Conservation (phyloP, 2,113 vertebrate species). For the Lophius piscatorius region DNA sequence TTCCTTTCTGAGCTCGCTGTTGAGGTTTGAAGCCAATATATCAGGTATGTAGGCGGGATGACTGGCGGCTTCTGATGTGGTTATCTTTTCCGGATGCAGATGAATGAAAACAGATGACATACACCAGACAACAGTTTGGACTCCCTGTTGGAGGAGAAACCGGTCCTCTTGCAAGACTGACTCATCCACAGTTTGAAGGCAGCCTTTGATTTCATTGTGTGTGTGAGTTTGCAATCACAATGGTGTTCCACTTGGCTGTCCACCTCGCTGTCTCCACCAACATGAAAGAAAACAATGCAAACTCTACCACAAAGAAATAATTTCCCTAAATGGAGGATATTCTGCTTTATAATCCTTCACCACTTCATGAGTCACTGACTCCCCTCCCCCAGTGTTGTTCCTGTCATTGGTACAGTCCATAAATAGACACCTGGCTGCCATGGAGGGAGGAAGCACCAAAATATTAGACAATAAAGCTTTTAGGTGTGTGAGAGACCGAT, state of each 20-base stretch:
- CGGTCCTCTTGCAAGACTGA: conserved; percentile 46
- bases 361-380: conserved; percentile 65
- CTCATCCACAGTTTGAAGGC: conserved; percentile 55
- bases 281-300: conserved; percentile 35
- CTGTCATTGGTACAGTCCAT: conserved; percentile 62
- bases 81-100: conserved; percentile 26
- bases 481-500: conserved; percentile 28
- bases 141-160: conserved; percentile 45
- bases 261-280: conserved; percentile 21
- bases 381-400: conserved; percentile 44
- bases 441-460: conserved; percentile 26
- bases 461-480: conserved; percentile 34
- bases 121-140: conserved; percentile 26
- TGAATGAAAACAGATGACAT: conserved; percentile 8
- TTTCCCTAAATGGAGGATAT: conserved; percentile 70
- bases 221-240: conserved; percentile 31
- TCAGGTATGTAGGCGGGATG: neutral
- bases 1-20: neutral
- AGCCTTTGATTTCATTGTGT: conserved; percentile 25
- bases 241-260: conserved; percentile 10
- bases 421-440: conserved; percentile 69
- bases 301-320: conserved; percentile 52
- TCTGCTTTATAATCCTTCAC: conserved; percentile 62
- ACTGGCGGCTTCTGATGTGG: too few species aligned
- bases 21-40: conserved; percentile 7